Conservation (phyloP, 2,888 invertebrate genomes). For the Agapetus fuscipes region DNA sequence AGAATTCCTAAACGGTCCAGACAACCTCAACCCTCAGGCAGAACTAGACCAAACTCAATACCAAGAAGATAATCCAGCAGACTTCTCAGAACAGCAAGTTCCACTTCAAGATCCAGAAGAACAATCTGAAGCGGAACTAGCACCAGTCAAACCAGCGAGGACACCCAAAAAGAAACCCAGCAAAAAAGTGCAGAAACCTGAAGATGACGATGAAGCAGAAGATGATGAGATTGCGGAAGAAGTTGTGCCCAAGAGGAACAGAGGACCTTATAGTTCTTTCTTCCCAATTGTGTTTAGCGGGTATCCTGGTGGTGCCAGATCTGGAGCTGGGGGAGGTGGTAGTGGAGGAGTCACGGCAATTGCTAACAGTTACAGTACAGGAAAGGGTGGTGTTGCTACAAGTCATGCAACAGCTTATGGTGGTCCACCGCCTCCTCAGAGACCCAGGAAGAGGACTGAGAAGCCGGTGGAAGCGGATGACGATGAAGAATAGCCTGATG, state of each 20-base stretch:
- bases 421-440: conserved; percentile 41
- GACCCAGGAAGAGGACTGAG: conserved; percentile 24
- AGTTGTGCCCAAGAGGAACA: conserved; percentile 27
- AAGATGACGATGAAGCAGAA: conserved; percentile 32
- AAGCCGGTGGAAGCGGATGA: conserved; percentile 1
- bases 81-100: conserved; percentile 5
- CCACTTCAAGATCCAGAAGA: conserved; percentile 5
- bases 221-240: conserved; percentile 43
- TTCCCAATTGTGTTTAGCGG: conserved; percentile 59
- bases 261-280: conserved; percentile 46
- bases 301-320: conserved; percentile 31
- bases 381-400: conserved; percentile 59
- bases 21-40: conserved; percentile 3
- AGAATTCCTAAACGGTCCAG: conserved; percentile 12
- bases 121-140: conserved; percentile 23
- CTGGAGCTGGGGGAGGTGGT: conserved; percentile 33
- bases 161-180: conserved; percentile 26
- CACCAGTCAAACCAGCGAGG: conserved; percentile 29
- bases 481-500: conserved; percentile 14
- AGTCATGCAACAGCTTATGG: conserved; percentile 67
- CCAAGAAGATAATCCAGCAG: conserved; percentile 8
- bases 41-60: conserved; percentile 11
- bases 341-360: conserved; percentile 56
- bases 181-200: conserved; percentile 36
- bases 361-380: conserved; percentile 64